Base-by-base conservation (phyloP, 2,797 vertebrate species). In the Balearica regulorum region DNA sequence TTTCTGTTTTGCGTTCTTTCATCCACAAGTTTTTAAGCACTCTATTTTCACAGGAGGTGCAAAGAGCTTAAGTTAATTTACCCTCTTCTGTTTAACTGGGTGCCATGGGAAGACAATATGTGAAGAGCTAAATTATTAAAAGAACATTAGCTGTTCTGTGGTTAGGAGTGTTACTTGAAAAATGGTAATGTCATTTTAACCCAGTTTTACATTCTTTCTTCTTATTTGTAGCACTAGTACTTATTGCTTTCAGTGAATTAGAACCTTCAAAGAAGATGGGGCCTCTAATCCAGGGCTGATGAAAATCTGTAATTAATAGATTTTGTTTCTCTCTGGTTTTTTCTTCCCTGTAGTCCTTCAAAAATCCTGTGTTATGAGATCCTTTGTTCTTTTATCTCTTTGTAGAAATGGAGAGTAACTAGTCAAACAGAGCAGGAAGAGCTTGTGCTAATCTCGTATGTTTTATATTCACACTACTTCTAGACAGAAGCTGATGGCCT, bases 241-340 rank as follows among this genome's bases (percentile, higher is more conserved):
- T 95, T 96, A 85, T 0, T 83, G 61, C 84, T 96, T 95, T 94
- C 58, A 64, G 58, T 66, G 81, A 95, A 95, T 94, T 96, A 97
- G 81, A 93, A 87, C 71, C 77, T 96, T 97, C 87, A 97, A 92
- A 97, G 93, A 91, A 69, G 66, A 91, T 84, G 54, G 26, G 66
- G 48, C 60, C 46, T 87, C 77, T 96, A 84, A 95, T 89, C 83
- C 85, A 80, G 53, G 58, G 69, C 76, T 89, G 83, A 90, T 96
- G 92, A 92, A 96, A 96, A 91, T 94, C 76, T 95, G 79, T 94
- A 96, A 97, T 97, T 96, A 97, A 95, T 90, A 95, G 69, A 94
- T 85, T 87, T 91, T 92, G 49, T 73, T 95, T 77, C 62, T 79
- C 20, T 19, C 53, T 58, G 44, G 49, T 51, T 46, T 17, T 55